These are phyloP conservation scores for Cactoblastis cactorum DNA, from an alignment of 2,888 invertebrate species.

Conservation along the genomic window DNA sequence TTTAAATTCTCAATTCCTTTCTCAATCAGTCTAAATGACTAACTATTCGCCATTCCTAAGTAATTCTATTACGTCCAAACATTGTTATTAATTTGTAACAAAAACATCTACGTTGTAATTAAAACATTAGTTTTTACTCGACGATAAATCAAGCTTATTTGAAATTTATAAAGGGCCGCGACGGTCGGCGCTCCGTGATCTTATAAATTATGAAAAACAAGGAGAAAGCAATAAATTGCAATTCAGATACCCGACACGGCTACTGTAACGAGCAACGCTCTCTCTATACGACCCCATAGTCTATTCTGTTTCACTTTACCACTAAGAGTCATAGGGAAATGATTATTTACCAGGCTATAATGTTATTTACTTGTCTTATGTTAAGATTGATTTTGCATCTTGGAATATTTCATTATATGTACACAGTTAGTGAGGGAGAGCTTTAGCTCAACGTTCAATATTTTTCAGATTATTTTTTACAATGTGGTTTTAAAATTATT, in stretches of 20 bases:
- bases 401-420: no score
- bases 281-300: conserved; percentile 11
- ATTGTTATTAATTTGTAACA: conserved; percentile 19
- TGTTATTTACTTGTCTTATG: background rate
- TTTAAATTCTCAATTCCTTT: no score
- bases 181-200: conserved; percentile 44
- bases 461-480: no score
- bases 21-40: no score
- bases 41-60: no score
- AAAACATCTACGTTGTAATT: conserved; percentile 28
- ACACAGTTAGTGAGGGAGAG: no score
- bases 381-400: no score
- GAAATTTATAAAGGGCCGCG: conserved; percentile 54
- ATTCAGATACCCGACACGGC: conserved; percentile 43
- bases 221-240: conserved; percentile 60
- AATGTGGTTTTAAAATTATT: no score
- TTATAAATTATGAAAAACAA: conserved; percentile 69
- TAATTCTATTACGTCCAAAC: background rate
- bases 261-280: conserved; percentile 17
- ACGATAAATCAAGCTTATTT: conserved; percentile 57
- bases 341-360: background rate
- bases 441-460: no score
- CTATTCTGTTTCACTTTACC: background rate
- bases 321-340: background rate
- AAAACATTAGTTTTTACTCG: conserved; percentile 40